Evolutionary conservation across 2,888 invertebrate species (phyloP), one percentile per base, ranked within the genome.

Genomic region (Napeogenes sylphis): DNA sequence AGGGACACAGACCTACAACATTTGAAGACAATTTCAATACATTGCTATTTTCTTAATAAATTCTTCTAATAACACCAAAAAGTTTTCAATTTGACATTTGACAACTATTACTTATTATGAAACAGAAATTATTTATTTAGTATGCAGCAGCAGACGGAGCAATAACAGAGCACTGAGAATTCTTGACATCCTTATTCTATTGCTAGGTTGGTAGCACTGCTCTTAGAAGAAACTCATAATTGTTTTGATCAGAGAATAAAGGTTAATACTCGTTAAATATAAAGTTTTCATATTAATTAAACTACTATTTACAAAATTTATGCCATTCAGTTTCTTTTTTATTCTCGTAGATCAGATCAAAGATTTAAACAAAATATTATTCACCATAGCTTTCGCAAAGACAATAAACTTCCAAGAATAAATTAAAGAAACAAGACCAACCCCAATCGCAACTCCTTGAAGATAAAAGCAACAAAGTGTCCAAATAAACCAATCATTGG

Each of bases 401-500:
- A 47, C 47, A 21, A 21, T 21, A 21, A 14, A n/a, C 47, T 47
- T n/a, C n/a, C 21, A 21, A 21, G 51, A 30, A 51, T 51, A 51
- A 51, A 51, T 51, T 51, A 51, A 51, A 51, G 51, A 51, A 30
- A 51, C 51, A 21, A 51, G 30, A 51, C 30, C 30, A 51, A 6
- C 30, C 51, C 10, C 51, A 51, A 30, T 12, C 21, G 51, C 51
- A 51, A 51, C 1, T 21, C 30, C 8, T 42, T 42, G 42, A 42
- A 42, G 42, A 51, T 30, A 51, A 51, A 51, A 30, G 30, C 51
- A 51, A 51, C 51, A 21, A 30, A 51, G 46, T 32, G 21, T 59
- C 65, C 55, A 55, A 65, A 65, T 59, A 65, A 65, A 65, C 65
- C 55, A 58, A 65, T 60, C 56, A 55, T 60, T 30, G 57, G 35